Conservation (phyloP, 2,113 vertebrate genomes). For the Corythornis madagascariensis region DNA sequence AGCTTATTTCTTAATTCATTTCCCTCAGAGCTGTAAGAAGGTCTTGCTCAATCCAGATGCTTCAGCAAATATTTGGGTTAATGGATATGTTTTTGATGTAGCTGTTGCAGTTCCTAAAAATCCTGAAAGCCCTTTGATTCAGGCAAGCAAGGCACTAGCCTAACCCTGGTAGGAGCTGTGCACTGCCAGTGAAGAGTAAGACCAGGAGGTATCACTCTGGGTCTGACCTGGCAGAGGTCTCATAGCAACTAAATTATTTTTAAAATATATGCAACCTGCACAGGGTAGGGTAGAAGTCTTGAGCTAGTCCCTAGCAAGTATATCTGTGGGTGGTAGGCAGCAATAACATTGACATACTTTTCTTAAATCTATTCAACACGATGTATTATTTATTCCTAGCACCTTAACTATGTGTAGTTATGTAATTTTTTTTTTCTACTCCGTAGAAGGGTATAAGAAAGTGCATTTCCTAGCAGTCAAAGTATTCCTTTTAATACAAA, state of each 20-base stretch:
- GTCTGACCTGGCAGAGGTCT: neutral
- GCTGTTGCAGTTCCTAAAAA: neutral
- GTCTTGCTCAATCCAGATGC: neutral
- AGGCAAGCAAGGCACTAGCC: neutral
- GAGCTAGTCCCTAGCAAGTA: neutral
- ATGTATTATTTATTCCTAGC: neutral
- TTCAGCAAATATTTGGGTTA: neutral
- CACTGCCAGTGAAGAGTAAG: accelerated
- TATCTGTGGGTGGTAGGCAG: neutral
- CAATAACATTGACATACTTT: neutral
- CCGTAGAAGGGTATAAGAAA: neutral
- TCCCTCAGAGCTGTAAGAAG: neutral
- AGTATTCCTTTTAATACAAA: neutral
- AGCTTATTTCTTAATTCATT: neutral
- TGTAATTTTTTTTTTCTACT: too few relatives aligned
- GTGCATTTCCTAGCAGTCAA: neutral
- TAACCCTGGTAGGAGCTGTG: neutral
- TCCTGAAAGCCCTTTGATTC: neutral
- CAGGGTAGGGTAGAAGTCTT: neutral
- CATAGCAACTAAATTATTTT: neutral
- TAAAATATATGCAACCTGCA: neutral
- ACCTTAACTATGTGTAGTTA: neutral
- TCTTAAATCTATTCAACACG: neutral
- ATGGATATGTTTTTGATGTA: neutral
- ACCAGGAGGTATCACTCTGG: neutral